Conservation (phyloP, 1,140 invertebrate species). For the Camponotus vicinus region DNA sequence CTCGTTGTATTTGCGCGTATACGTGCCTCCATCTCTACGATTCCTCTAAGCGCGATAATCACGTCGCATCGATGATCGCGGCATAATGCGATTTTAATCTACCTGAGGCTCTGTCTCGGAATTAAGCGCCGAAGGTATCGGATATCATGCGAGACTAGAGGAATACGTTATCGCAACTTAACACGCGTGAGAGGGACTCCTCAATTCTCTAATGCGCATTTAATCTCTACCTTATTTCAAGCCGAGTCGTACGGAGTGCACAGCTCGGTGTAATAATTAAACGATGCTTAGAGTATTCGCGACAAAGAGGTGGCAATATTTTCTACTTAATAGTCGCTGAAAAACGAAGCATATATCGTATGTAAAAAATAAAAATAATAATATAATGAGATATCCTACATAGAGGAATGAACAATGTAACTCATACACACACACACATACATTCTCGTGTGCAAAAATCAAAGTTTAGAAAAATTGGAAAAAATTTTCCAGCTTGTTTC, state of each 20-base stretch:
- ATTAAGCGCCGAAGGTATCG: conserved; percentile 50
- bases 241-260: not conserved
- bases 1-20: not conserved
- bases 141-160: conserved; percentile 35
- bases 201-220: conserved; percentile 49
- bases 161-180: conserved; percentile 55
- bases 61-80: conserved; percentile 47
- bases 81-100: conserved; percentile 62
- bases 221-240: conserved; percentile 47
- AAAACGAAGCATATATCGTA: not conserved
- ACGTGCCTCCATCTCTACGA: conserved; percentile 4
- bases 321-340: not conserved
- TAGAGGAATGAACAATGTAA: not conserved
- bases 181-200: conserved; percentile 18
- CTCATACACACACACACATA: too few relatives aligned
- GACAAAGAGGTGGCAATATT: not conserved
- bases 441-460: not conserved
- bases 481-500: not conserved
- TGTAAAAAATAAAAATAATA: conserved; percentile 4
- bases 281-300: not conserved
- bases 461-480: not conserved
- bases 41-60: conserved; percentile 30
- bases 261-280: conserved; percentile 33
- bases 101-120: not conserved
- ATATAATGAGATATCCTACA: not conserved